Evolutionary conservation across 2,888 invertebrate genomes (phyloP).

Genomic region (Heliothis peltigera): DNA sequence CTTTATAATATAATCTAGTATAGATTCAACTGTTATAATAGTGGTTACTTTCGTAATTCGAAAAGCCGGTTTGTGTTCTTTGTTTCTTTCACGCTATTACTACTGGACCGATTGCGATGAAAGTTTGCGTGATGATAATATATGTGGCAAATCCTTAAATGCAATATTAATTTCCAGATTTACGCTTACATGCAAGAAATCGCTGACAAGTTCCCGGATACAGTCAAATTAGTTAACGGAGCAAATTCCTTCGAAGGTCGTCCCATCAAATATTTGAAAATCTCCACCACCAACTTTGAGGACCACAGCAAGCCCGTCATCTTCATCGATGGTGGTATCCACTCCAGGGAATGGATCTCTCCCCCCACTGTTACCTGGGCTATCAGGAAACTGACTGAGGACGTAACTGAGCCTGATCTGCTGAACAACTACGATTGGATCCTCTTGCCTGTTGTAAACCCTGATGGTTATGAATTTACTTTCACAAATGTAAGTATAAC

Average conservation of each 20-base stretch:
- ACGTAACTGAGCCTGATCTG: slow-evolving; percentile 87
- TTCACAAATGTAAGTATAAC: slow-evolving; percentile 71
- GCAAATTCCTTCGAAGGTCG: slow-evolving; percentile 90
- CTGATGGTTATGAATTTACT: slow-evolving; percentile 92
- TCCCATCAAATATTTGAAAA: slow-evolving; percentile 88
- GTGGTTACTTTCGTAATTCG: too few species aligned
- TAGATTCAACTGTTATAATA: too few species aligned
- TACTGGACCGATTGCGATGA: too few species aligned
- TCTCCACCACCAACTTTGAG: slow-evolving; percentile 87
- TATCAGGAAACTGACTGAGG: slow-evolving; percentile 91
- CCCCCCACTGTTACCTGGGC: slow-evolving; percentile 91
- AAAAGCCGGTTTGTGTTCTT: too few species aligned
- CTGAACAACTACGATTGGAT: slow-evolving; percentile 91
- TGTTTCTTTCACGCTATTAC: too few species aligned
- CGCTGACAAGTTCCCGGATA: slow-evolving; percentile 80
- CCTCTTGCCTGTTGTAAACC: slow-evolving; percentile 91
- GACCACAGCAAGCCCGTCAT: slow-evolving; percentile 88
- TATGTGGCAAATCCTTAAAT: not conserved
- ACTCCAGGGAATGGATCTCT: slow-evolving; percentile 93
- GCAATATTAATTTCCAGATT: slow-evolving; percentile 54
- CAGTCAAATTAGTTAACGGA: slow-evolving; percentile 84
- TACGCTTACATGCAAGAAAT: slow-evolving; percentile 81
- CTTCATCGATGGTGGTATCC: slow-evolving; percentile 91
- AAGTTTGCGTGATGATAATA: too few species aligned
- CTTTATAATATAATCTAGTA: too few species aligned